These are phyloP conservation scores for Craniophora ligustri DNA, from an alignment of 2,888 invertebrate species.

Conservation along the genomic window DNA sequence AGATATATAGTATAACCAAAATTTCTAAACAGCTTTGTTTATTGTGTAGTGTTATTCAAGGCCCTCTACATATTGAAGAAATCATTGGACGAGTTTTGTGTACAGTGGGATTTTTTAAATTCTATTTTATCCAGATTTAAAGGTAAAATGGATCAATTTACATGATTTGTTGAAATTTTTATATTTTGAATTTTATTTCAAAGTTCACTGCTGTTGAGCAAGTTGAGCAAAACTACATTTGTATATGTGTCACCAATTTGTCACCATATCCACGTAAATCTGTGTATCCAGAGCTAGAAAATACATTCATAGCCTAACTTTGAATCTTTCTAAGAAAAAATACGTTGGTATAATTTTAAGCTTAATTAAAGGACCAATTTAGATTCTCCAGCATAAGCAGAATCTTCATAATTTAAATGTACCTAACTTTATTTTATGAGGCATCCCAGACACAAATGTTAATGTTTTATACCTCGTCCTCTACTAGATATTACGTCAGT, in stretches of 20 bases:
- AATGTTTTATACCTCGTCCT: conserved; percentile 4
- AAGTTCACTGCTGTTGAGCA: too few species aligned
- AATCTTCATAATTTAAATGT: too few species aligned
- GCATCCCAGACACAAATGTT: conserved; percentile 1
- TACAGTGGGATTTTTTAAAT: neutral
- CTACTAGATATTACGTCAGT: neutral
- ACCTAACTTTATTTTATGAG: conserved; percentile 14
- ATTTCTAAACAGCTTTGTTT: conserved; percentile 1
- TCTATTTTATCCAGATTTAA: too few species aligned
- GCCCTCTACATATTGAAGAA: neutral
- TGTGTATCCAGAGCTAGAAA: conserved; percentile 2
- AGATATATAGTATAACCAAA: conserved; percentile 2
- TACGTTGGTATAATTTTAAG: too few species aligned
- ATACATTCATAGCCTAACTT: conserved; percentile 12
- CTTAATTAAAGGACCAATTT: too few species aligned
- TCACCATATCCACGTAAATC: conserved; percentile 2
- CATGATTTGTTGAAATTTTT: too few species aligned
- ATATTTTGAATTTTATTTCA: too few species aligned
- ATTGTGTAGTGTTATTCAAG: neutral
- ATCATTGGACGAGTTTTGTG: neutral
- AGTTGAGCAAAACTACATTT: too few species aligned
- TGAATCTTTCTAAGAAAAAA: too few species aligned
- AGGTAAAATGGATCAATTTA: too few species aligned
- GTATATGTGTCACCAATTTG: too few species aligned
- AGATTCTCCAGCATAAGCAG: too few species aligned